A percentile compares a stretch with the other conserved stretches of the same genome.
These are phyloP conservation scores for Bubo scandiacus DNA, from an alignment of 2,113 vertebrate species.

Conservation along the genomic window DNA sequence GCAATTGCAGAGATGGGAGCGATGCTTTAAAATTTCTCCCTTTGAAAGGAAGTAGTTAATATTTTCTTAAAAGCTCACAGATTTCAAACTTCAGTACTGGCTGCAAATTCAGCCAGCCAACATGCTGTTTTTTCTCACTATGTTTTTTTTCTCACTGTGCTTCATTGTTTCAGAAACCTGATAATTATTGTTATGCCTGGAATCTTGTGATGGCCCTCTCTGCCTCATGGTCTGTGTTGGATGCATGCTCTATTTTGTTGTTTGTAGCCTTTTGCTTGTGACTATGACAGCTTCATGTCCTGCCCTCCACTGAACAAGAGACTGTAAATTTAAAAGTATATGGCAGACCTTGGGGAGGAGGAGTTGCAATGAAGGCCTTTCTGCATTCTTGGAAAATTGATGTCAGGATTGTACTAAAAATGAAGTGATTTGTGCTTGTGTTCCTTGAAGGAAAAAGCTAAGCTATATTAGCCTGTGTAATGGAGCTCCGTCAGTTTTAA, in stretches of 20 bases:
- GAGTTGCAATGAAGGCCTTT: not conserved
- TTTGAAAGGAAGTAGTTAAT: not conserved
- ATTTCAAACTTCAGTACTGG: not conserved
- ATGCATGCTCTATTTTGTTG: not conserved
- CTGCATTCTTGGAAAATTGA: not conserved
- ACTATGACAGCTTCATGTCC: not conserved
- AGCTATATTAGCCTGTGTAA: not conserved
- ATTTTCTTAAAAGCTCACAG: not conserved
- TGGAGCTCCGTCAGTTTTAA: not conserved
- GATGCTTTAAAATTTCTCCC: not conserved
- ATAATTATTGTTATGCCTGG: not conserved
- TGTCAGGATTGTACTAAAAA: not conserved
- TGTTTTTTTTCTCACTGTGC: not conserved
- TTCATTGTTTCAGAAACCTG: conserved; percentile 17
- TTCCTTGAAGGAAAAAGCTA: not conserved
- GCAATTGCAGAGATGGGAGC: not conserved
- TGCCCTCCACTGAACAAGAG: not conserved
- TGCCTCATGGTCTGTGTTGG: not conserved
- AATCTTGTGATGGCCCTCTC: not conserved
- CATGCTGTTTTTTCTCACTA: not conserved
- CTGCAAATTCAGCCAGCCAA: not conserved
- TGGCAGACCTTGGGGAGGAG: not conserved
- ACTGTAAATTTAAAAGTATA: not conserved
- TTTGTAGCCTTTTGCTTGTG: not conserved
- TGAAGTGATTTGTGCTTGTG: not conserved